Evolutionary conservation across 2,888 invertebrate genomes (phyloP), one percentile per base, ranked within the genome.

Genomic region (Sphinx pinastri): DNA sequence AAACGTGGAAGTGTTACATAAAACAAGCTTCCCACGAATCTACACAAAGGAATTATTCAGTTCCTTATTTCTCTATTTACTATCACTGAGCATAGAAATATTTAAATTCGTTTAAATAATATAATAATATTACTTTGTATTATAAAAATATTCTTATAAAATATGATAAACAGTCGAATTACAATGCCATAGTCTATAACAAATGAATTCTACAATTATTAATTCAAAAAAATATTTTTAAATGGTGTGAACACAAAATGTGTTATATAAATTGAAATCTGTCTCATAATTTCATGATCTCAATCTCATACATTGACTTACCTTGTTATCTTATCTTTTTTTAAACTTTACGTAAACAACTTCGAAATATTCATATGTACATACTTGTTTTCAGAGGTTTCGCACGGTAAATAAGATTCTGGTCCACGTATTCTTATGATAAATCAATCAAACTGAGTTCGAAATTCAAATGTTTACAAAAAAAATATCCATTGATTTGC

Each of bases 51-150:
- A 47, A 60, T 49, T 2, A 13, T 49, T 63, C 11, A 49, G 47
- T 63, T 63, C 63, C 63, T 63, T 63, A 63, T 49, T 63, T 63
- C 60, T 45, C 13, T 47, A 47, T 49, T 49, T 49, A 47, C 49
- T 13, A 49, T 63, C 47, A 47, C 16, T 12, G 5, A 6, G 13
- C 7, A 19, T 12, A 10, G 49, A 49, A 47, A 11, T 45, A 5
- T 16, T 54, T 19, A 12, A 63, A 63, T 19, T 49, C 0, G 14
- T 59, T 59, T 59, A n/a, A 52, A 12, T 51, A 16, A 55, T 16
- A 55, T 8, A 54, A n/a, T 54, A 16, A 54, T 16, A 54, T 6
- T 5, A n/a, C 6, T n/a, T 52, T 52, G 5, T 51, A 51, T 13
- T 51, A 13, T 12, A n/a, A 52, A n/a, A 14, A 52, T n/a, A 6